phyloP scores from a whole-genome alignment of 2,888 invertebrate species.

The Rutpela maculata region DNA sequence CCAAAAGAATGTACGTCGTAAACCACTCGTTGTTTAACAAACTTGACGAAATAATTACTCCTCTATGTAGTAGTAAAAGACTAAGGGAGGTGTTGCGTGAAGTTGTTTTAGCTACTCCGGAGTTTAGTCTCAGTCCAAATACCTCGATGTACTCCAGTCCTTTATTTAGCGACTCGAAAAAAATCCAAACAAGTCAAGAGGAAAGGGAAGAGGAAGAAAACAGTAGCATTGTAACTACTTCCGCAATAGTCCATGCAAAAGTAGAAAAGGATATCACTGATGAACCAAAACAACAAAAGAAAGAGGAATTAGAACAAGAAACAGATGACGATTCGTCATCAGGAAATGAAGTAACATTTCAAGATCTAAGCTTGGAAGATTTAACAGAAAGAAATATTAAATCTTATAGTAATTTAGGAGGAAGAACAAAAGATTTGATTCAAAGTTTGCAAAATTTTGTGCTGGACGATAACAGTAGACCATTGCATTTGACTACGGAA shows the following conservation, averaged over 20 bases:
- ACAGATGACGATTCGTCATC: constrained; percentile 40
- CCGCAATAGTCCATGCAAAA: constrained; percentile 18
- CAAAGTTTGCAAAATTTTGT: constrained; percentile 52
- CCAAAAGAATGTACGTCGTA: constrained; percentile 77
- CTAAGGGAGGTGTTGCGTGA: constrained; percentile 80
- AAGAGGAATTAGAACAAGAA: neutral
- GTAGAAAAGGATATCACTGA: neutral
- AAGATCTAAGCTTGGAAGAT: constrained; percentile 52
- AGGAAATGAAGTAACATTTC: constrained; percentile 47
- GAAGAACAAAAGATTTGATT: constrained; percentile 49
- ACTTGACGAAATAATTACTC: constrained; percentile 83
- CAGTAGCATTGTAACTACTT: constrained; percentile 29
- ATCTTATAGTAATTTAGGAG: constrained; percentile 32
- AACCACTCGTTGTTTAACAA: constrained; percentile 80
- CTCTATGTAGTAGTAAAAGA: constrained; percentile 91
- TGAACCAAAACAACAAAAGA: neutral
- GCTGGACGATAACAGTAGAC: constrained; percentile 31
- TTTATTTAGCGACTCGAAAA: constrained; percentile 26
- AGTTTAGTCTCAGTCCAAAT: constrained; percentile 16
- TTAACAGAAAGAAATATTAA: constrained; percentile 38
- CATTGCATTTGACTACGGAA: constrained; percentile 16
- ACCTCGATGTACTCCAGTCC: constrained; percentile 50
- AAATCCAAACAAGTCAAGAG: constrained; percentile 26
- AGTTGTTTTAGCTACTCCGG: constrained; percentile 32
- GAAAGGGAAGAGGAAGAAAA: constrained; percentile 40